Conservation (phyloP, 2,113 vertebrate genomes). For the Mionectes macconnelli region DNA sequence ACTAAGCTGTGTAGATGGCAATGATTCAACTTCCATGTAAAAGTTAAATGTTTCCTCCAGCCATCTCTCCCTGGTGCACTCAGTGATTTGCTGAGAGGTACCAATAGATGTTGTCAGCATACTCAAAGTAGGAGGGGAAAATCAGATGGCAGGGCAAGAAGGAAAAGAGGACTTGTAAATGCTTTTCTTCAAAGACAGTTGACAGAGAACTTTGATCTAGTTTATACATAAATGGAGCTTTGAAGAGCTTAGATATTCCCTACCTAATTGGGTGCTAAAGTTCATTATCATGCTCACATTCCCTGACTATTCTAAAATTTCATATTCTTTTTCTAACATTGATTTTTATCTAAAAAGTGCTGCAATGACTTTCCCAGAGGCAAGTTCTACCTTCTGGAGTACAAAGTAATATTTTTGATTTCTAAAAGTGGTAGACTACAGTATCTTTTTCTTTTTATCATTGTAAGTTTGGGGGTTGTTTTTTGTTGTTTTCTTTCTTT, state of each 20-base stretch:
- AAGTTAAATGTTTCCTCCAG: constrained; percentile 30
- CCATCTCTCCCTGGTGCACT: not conserved
- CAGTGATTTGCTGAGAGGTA: not conserved
- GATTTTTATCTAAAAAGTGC: constrained; percentile 57
- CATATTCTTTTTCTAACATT: not conserved
- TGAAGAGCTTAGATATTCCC: constrained; percentile 37
- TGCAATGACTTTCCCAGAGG: constrained; percentile 66
- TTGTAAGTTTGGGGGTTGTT: not conserved
- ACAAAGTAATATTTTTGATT: constrained; percentile 42
- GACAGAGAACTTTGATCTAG: constrained; percentile 53
- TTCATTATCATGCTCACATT: constrained; percentile 30
- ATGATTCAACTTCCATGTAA: not conserved
- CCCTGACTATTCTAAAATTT: not conserved
- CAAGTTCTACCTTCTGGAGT: constrained; percentile 54
- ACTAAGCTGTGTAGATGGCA: not conserved
- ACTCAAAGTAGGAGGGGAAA: constrained; percentile 2
- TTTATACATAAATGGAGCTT: constrained; percentile 44
- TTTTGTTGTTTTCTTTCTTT: not conserved
- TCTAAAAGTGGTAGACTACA: constrained; percentile 30
- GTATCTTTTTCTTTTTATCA: constrained; percentile 40
- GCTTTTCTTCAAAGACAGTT: constrained; percentile 33
- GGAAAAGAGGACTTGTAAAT: not conserved
- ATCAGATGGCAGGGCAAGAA: not conserved
- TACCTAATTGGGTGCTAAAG: constrained; percentile 41
- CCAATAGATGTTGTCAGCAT: constrained; percentile 15